phyloP scores from a whole-genome alignment of 2,797 vertebrate genomes.

The Tapirus indicus region DNA sequence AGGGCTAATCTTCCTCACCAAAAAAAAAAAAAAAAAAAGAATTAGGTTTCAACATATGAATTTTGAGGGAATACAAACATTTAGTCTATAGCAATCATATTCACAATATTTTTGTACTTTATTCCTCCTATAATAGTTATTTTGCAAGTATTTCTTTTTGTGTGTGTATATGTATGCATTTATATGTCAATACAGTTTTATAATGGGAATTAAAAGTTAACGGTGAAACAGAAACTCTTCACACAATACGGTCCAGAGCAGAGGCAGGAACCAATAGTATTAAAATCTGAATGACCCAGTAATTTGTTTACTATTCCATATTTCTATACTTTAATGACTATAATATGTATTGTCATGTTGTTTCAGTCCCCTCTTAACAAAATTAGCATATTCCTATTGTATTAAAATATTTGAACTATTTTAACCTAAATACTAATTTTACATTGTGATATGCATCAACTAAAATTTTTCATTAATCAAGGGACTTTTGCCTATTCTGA shows the following conservation, averaged over 20 bases:
- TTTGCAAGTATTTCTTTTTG: neutral
- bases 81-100: neutral
- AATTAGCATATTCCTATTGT: slow-evolving; percentile 18
- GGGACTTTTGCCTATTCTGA: neutral
- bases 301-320: neutral
- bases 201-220: neutral
- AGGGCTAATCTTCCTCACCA: too few relatives aligned
- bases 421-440: neutral
- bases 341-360: neutral
- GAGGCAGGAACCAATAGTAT: neutral
- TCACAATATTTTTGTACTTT: neutral
- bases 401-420: neutral
- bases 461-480: slow-evolving; percentile 4
- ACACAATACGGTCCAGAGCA: neutral
- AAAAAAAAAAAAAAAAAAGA: neutral
- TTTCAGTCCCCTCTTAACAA: neutral
- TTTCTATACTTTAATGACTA: neutral
- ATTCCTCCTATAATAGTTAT: neutral
- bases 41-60: neutral
- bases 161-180: neutral
- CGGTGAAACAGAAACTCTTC: neutral
- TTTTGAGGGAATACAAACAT: neutral
- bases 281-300: neutral
- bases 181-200: neutral
- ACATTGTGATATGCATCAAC: neutral